phyloP scores from a whole-genome alignment of 2,888 invertebrate genomes.

The Drosophila mayaguana region DNA sequence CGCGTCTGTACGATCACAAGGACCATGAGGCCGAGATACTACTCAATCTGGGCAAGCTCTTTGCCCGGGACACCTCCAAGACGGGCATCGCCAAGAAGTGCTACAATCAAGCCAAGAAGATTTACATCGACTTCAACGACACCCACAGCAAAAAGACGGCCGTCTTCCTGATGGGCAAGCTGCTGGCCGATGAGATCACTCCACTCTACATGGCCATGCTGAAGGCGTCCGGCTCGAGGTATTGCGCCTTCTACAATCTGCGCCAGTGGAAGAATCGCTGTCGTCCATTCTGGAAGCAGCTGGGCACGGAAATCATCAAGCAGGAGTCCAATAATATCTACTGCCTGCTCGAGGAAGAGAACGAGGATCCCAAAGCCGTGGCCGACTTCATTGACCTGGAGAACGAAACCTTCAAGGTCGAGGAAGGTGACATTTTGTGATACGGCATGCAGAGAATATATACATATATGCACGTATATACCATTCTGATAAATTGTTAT shows the following conservation, averaged over 20 bases:
- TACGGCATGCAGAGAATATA: background rate
- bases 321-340: constrained; percentile 63
- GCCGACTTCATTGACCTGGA: constrained; percentile 28
- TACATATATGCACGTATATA: background rate
- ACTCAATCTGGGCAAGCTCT: constrained; percentile 70
- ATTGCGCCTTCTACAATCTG: constrained; percentile 73
- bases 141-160: constrained; percentile 66
- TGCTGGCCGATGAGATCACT: constrained; percentile 75
- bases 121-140: constrained; percentile 71
- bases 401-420: constrained; percentile 50
- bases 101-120: constrained; percentile 69
- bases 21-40: constrained; percentile 67
- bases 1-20: constrained; percentile 48
- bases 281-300: constrained; percentile 71
- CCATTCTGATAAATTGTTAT: constrained; percentile 22
- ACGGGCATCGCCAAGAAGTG: constrained; percentile 67
- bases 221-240: constrained; percentile 54
- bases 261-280: constrained; percentile 77
- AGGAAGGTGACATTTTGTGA: constrained; percentile 56
- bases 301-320: constrained; percentile 62
- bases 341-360: constrained; percentile 69
- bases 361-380: constrained; percentile 46
- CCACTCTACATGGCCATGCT: constrained; percentile 78
- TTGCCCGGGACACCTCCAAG: constrained; percentile 54
- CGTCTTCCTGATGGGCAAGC: constrained; percentile 75